Evolutionary conservation across 2,113 vertebrate species (phyloP).

Genomic region (Empidonax alnorum): DNA sequence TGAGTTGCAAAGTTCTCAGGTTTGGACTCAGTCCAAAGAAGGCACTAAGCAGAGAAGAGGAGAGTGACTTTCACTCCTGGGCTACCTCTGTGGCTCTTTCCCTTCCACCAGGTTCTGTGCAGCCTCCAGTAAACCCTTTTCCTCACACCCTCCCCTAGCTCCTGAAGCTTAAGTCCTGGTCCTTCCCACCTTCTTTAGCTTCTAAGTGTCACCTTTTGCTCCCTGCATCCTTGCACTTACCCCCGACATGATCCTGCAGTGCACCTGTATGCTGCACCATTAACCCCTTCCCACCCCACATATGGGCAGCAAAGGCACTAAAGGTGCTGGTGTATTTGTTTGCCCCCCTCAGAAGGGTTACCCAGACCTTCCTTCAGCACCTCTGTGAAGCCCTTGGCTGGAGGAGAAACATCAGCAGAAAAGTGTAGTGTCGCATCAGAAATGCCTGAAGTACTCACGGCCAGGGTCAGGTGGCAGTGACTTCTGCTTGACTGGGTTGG

Average conservation of each 20-base stretch:
- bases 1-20: neutral
- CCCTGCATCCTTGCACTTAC: neutral
- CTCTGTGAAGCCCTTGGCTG: neutral
- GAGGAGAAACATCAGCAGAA: neutral
- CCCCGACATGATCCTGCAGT: neutral
- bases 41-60: neutral
- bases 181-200: neutral
- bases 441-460: neutral
- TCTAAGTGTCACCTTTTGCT: neutral
- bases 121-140: neutral
- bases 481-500: neutral
- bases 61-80: accelerated
- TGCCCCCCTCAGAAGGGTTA: accelerated
- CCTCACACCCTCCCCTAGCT: neutral
- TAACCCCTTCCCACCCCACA: neutral
- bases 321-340: neutral
- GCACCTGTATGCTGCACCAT: neutral
- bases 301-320: neutral
- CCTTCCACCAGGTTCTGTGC: neutral
- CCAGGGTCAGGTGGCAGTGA: neutral
- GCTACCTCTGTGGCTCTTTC: neutral
- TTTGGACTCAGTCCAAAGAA: neutral
- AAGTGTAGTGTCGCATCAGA: neutral
- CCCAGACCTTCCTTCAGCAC: neutral
- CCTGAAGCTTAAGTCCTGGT: neutral